Conservation (phyloP, 2,113 vertebrate genomes). For the Hydrochoerus hydrochaeris region DNA sequence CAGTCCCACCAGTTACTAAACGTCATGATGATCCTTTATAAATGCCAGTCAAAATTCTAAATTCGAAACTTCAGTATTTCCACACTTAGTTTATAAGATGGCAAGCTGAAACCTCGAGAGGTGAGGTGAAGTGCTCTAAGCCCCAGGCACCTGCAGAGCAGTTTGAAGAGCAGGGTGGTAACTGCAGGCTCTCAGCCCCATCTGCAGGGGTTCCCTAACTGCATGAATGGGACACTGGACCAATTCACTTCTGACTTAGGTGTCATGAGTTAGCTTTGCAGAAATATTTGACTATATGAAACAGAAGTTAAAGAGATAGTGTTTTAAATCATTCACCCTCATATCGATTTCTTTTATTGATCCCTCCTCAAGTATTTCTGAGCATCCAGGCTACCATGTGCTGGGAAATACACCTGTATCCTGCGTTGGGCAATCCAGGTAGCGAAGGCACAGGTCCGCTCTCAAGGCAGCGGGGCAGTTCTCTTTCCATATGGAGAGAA, state of each 20-base stretch:
- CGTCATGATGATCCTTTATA: not conserved
- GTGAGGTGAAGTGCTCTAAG: not conserved
- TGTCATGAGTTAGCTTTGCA: not conserved
- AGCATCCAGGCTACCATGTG: not conserved
- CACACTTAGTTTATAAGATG: not conserved
- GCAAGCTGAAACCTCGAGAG: not conserved
- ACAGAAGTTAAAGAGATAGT: not conserved
- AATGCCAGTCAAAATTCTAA: not conserved
- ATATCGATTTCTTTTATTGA: not conserved
- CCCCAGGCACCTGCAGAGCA: too few species aligned
- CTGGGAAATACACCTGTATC: not conserved
- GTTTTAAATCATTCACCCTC: not conserved
- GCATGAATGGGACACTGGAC: rapidly evolving
- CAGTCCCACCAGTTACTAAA: not conserved
- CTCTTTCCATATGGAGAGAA: not conserved
- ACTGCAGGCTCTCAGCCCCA: rapidly evolving
- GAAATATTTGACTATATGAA: not conserved
- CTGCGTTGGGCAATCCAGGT: not conserved
- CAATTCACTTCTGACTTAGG: not conserved
- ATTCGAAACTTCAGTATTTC: not conserved
- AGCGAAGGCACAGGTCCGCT: not conserved
- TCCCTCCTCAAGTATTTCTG: not conserved
- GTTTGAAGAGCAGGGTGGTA: not conserved
- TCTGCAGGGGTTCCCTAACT: not conserved
- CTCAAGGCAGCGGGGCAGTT: not conserved